These are phyloP conservation scores for Dasysyrphus tricinctus DNA, from an alignment of 2,888 invertebrate genomes.

Conservation along the genomic window DNA sequence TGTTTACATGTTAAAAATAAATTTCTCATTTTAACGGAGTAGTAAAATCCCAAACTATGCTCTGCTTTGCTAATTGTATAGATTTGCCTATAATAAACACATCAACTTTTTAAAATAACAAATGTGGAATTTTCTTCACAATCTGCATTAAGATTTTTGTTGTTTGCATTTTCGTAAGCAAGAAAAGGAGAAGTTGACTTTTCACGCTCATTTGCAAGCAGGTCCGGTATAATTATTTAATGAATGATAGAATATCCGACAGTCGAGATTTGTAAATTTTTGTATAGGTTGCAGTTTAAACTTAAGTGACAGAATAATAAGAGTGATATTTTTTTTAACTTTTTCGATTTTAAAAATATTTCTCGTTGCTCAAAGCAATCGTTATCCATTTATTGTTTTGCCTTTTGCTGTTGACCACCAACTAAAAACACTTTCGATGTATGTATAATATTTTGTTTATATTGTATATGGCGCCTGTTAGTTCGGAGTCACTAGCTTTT, in stretches of 20 bases:
- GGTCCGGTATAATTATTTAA: neutral
- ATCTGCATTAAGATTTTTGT: conserved; percentile 10
- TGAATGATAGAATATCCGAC: neutral
- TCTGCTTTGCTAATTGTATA: conserved; percentile 14
- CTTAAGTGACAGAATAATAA: no score
- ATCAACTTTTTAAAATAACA: conserved; percentile 1
- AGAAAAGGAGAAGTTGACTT: neutral
- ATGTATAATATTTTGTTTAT: neutral
- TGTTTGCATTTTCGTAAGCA: conserved; percentile 16
- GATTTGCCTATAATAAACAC: conserved; percentile 8
- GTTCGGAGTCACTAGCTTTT: conserved; percentile 34
- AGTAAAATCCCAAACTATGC: neutral
- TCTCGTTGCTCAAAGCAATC: neutral
- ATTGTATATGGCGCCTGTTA: neutral
- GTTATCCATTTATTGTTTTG: neutral
- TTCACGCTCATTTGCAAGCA: neutral
- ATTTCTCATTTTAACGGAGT: neutral
- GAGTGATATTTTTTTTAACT: no score
- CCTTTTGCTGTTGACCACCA: neutral
- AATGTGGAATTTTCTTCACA: conserved; percentile 7
- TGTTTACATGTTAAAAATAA: conserved; percentile 21
- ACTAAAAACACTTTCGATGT: neutral
- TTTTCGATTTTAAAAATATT: neutral
- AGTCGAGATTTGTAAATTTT: no score
- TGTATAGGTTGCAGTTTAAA: no score